Percentiles rank a stretch among this genome's conserved stretches.
Evolutionary conservation across 2,888 invertebrate genomes (phyloP).

Genomic region (Timema podura): DNA sequence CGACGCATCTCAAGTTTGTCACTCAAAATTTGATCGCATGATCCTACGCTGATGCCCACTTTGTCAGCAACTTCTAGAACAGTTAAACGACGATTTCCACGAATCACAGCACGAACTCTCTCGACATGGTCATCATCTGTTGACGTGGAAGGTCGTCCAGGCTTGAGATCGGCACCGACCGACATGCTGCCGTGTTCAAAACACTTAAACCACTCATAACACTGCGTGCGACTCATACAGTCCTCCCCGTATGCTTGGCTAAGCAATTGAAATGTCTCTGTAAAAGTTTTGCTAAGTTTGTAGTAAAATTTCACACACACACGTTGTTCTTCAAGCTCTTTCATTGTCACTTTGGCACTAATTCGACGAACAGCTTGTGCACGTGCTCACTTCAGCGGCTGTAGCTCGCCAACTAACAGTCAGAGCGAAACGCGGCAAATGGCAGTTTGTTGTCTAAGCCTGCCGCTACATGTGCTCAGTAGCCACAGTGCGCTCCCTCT

Average conservation of each 20-base stretch:
- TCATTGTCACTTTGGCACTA: background rate
- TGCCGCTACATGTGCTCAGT: no score
- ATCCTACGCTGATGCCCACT: constrained; percentile 13
- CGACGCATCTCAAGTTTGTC: background rate
- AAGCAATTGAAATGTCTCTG: no score
- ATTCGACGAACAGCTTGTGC: background rate
- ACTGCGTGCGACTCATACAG: no score
- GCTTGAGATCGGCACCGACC: background rate
- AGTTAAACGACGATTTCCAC: constrained; percentile 2
- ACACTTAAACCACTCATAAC: no score
- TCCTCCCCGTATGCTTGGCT: no score
- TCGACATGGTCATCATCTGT: background rate
- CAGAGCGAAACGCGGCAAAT: background rate
- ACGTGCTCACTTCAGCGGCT: background rate
- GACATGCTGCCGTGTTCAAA: constrained; percentile 9
- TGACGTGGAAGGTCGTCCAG: constrained; percentile 5
- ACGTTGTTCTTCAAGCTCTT: no score
- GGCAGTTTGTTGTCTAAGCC: no score
- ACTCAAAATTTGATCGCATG: constrained; percentile 5
- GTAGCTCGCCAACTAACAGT: background rate
- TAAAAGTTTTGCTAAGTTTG: no score
- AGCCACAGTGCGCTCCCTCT: constrained; percentile 1
- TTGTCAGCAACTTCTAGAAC: constrained; percentile 12
- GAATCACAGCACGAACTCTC: constrained; percentile 10
- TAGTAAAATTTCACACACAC: no score